Base-by-base conservation (phyloP, 2,797 vertebrate species). In the Phoeniculus purpureus region DNA sequence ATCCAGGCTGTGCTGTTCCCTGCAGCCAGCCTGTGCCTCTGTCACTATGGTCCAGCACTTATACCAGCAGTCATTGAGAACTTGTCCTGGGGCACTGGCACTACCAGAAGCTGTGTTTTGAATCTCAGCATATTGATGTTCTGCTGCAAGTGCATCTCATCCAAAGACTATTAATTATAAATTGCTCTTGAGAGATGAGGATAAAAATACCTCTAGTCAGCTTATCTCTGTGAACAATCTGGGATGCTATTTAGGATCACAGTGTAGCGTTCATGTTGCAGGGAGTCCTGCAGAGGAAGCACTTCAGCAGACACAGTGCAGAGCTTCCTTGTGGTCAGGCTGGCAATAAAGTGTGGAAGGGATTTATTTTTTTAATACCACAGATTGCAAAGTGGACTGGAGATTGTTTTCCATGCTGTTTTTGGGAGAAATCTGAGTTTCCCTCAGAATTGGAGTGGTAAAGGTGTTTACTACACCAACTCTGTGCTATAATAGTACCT, bases 81-180 rank as follows among this genome's bases (percentile, higher is more conserved):
- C 20, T 27, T 82, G 59, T 37, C 51, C 60, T 34, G 62, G 70
- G 45, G 52, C 4, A 3, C 55, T 10, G 11, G 34, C 58, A 34
- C 65, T 18, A 26, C 10, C 10, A 34, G 54, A 37, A 78, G 13
- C 62, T 55, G 55, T 82, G 0, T 62, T 87, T 56, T 87, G 76
- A 85, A 45, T 43, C 37, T 87, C 72, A 90, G 62, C 1, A 0
- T 78, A 79, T 87, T 82, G 72, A 50, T 45, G 64, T 66, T 62
- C 3, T 70, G 26, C 74, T 81, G 72, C 83, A 52, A 95, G 75
- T 62, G 86, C 67, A 34, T 70, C 81, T 81, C 70, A 79, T 92
- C 94, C 91, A 90, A 90, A 93, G 73, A 59, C 93, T 66, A 60
- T 90, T 87, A 95, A 94, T 96, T 96, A 95, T 94, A 96, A 94